Percentiles rank a stretch among this genome's conserved stretches.
Evolutionary conservation across 2,888 invertebrate genomes (phyloP).

Genomic region (Megaustenia siamemsis): DNA sequence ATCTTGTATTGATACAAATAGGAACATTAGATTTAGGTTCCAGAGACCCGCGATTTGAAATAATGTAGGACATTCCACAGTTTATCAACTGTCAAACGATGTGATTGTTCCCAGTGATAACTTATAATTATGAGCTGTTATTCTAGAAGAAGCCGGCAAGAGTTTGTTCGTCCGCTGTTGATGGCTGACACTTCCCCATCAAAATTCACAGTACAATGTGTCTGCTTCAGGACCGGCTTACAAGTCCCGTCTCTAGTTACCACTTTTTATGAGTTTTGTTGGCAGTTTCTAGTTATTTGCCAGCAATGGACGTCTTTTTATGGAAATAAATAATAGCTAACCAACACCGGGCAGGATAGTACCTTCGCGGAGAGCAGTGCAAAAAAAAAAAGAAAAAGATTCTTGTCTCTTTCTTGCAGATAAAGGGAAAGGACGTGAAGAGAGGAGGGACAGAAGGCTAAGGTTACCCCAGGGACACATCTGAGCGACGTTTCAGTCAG

Average conservation of each 20-base stretch:
- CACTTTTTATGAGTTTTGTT: background rate
- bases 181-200: background rate
- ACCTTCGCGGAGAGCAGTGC: no score
- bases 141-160: no score
- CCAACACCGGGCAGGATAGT: background rate
- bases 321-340: background rate
- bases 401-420: background rate
- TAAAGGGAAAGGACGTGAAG: background rate
- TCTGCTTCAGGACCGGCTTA: background rate
- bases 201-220: background rate
- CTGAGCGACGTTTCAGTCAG: slow-evolving; percentile 40
- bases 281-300: background rate
- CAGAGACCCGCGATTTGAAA: no score
- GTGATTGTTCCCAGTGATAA: no score
- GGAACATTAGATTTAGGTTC: no score
- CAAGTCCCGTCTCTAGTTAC: background rate
- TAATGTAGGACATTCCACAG: no score
- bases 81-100: no score
- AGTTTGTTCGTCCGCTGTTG: no score
- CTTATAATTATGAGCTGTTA: no score
- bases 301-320: background rate
- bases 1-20: no score
- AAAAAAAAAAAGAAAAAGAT: no score
- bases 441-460: slow-evolving; percentile 20
- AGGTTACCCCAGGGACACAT: slow-evolving; percentile 35